These are phyloP conservation scores for Hippocampus abdominalis DNA, from an alignment of 2,113 vertebrate genomes.

Conservation along the genomic window DNA sequence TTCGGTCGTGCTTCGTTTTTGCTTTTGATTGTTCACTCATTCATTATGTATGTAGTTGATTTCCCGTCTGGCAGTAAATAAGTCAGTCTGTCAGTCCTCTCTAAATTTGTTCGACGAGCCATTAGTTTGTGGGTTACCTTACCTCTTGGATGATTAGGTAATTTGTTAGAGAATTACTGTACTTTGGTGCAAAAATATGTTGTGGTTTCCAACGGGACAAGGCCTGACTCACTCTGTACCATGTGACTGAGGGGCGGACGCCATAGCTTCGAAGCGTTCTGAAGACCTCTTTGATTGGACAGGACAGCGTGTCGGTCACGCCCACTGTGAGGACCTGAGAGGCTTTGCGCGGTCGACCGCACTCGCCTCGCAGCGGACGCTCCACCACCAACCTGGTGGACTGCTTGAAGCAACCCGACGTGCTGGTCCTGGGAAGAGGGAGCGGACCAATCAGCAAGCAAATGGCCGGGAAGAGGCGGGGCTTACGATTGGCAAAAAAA, in stretches of 20 bases:
- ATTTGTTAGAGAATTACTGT: neutral
- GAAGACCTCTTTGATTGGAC: slow-evolving; percentile 71
- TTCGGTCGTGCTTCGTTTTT: too few relatives aligned
- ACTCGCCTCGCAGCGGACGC: slow-evolving; percentile 3
- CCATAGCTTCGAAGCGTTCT: slow-evolving; percentile 57
- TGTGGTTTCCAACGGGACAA: neutral
- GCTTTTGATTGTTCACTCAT: neutral
- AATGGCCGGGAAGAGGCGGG: neutral
- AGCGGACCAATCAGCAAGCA: neutral
- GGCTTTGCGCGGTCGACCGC: slow-evolving; percentile 17
- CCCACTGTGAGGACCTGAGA: neutral
- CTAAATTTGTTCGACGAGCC: too few relatives aligned
- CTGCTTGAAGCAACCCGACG: slow-evolving; percentile 50
- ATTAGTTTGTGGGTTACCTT: neutral
- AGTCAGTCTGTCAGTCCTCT: too few relatives aligned
- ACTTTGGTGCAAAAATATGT: neutral
- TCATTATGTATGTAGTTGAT: neutral
- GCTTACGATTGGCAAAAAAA: neutral
- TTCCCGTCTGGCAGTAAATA: too few relatives aligned
- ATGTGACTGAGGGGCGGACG: slow-evolving; percentile 67
- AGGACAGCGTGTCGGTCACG: slow-evolving; percentile 64
- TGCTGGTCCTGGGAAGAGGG: slow-evolving; percentile 48
- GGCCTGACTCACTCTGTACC: slow-evolving; percentile 80
- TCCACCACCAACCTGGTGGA: slow-evolving; percentile 50
- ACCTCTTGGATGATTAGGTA: too few relatives aligned